Evolutionary conservation across 2,113 vertebrate genomes (phyloP).

Genomic region (Carassius carassius): DNA sequence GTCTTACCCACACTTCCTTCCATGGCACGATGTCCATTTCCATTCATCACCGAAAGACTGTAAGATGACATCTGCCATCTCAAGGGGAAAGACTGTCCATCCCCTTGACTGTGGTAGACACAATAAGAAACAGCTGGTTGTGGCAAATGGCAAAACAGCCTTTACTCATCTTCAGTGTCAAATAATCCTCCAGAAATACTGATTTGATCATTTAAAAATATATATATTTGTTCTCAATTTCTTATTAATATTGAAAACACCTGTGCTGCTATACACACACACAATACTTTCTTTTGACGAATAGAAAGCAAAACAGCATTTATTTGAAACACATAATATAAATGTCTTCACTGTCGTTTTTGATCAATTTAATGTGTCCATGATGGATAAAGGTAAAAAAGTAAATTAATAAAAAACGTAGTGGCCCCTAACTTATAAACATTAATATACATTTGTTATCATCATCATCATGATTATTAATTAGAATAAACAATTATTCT

Average conservation of each 20-base stretch:
- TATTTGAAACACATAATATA: neutral
- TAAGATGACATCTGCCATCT: constrained; percentile 74
- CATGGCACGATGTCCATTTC: constrained; percentile 77
- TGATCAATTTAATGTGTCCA: neutral
- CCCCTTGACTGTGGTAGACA: constrained; percentile 72
- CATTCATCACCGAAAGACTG: constrained; percentile 76
- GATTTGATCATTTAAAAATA: neutral
- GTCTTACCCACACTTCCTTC: constrained; percentile 33
- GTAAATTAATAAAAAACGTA: too few relatives aligned
- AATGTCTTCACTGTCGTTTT: neutral
- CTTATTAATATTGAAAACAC: neutral
- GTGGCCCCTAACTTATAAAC: too few relatives aligned
- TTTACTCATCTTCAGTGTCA: too few relatives aligned
- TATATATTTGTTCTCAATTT: too few relatives aligned
- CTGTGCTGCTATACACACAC: neutral
- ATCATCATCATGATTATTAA: too few relatives aligned
- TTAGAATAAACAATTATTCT: neutral
- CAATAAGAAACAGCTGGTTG: neutral
- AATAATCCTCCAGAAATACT: neutral
- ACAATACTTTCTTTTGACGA: neutral
- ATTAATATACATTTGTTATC: too few relatives aligned
- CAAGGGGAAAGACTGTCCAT: constrained; percentile 83
- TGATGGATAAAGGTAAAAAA: neutral
- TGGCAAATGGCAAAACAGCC: neutral
- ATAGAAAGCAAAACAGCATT: neutral